Evolutionary conservation across 2,888 invertebrate species (phyloP), one percentile per base, ranked within the genome.

Genomic region (Drosophila cracens): DNA sequence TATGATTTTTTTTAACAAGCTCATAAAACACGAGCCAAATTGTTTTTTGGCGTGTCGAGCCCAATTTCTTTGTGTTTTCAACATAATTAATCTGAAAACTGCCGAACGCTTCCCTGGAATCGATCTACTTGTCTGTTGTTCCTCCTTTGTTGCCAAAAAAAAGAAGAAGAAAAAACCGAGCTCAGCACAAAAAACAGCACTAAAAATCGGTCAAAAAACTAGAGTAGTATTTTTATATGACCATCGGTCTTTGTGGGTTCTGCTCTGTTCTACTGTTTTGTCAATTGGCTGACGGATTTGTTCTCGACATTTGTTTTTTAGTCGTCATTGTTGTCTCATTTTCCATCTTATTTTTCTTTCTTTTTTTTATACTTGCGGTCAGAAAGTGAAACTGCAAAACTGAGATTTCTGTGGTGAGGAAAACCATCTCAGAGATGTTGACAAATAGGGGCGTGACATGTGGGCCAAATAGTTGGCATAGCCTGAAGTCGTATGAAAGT

Each of bases 191-290:
- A 91, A 87, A 91, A 91, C 83, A 82, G 79, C 87, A 84, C 90
- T 90, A 89, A 90, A 91, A 90, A 91, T 84, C 89, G 91, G 90
- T 89, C 83, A 90, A 89, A 91, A 91, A 91, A 91, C 84, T 91
- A 66, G 91, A 88, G 81, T 79, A 79, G 78, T 83, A 69, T 61
- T 74, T 86, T 90, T 89, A 80, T 85, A 77, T 74, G 73, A 25
- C 34, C 61, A 54, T 51, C 49, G 60, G 11, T 33, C 51, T 13
- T 63, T 71, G 60, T 34, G 13, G n/a, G 6, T 27, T 36, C 6
- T n/a, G 38, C 36, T 61, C 66, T 60, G 52, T 33, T 52, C 33
- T 57, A 33, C 21, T 1, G 52, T 18, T 48, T 60, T 49, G 38
- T 33, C 34, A 29, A 48, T 48, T 53, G 51, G 48, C 13, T 13